Evolutionary conservation across 2,797 vertebrate genomes (phyloP).

Genomic region (Acipenser ruthenus): DNA sequence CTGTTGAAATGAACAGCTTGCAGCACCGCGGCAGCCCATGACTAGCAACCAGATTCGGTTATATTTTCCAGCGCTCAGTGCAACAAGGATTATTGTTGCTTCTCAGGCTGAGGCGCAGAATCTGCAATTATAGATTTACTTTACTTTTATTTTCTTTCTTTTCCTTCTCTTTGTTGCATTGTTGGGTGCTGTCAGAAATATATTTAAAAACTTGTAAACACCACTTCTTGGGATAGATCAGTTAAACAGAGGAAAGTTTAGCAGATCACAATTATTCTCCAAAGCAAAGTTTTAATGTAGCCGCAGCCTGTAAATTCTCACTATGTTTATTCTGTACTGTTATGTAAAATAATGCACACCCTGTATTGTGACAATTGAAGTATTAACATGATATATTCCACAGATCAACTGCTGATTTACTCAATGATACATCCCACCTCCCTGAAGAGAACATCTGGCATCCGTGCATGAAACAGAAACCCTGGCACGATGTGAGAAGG

Average conservation of each 20-base stretch:
- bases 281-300: no score
- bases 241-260: background rate
- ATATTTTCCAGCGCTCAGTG: background rate
- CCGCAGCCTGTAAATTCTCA: no score
- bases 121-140: background rate
- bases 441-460: background rate
- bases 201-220: background rate
- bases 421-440: background rate
- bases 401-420: background rate
- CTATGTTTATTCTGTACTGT: no score
- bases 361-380: no score
- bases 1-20: constrained; percentile 15
- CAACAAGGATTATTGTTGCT: background rate
- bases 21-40: constrained; percentile 1
- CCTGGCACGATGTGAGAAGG: background rate
- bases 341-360: no score
- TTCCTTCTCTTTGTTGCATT: no score
- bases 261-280: background rate
- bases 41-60: background rate
- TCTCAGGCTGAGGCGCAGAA: background rate
- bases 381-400: no score
- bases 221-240: background rate
- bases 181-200: background rate
- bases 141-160: no score
- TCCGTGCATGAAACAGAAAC: no score